Conservation (phyloP, 2,113 vertebrate species). For the Stegostoma tigrinum region DNA sequence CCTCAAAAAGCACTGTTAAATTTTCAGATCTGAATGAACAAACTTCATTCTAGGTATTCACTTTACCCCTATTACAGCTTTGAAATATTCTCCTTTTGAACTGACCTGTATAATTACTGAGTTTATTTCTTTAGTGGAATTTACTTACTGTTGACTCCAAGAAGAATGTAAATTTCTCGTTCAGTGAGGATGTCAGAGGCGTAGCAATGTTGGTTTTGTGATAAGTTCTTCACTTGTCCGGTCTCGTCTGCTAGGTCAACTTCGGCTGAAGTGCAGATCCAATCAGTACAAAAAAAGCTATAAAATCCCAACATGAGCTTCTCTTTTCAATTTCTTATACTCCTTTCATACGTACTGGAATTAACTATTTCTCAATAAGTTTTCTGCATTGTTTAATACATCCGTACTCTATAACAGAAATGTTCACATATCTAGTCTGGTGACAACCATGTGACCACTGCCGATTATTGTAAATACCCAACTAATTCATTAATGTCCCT, state of each 20-base stretch:
- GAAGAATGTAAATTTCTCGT: conserved; percentile 41
- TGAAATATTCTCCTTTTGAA: too few relatives aligned
- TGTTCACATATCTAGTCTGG: not conserved
- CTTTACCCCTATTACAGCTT: not conserved
- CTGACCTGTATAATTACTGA: not conserved
- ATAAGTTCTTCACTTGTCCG: conserved; percentile 44
- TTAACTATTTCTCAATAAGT: not conserved
- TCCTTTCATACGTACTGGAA: not conserved
- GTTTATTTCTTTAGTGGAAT: not conserved
- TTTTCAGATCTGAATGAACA: not conserved
- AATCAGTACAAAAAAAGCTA: not conserved
- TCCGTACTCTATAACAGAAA: not conserved
- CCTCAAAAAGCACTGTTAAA: not conserved
- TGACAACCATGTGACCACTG: too few relatives aligned
- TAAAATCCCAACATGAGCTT: not conserved
- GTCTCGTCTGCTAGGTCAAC: conserved; percentile 42
- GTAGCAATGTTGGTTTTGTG: conserved; percentile 39
- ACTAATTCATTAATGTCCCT: too few relatives aligned
- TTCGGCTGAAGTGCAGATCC: conserved; percentile 40
- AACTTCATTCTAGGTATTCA: not conserved
- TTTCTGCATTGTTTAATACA: not conserved
- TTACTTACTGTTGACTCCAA: conserved; percentile 40
- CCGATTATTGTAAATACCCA: too few relatives aligned
- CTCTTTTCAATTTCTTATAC: not conserved
- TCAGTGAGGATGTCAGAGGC: conserved; percentile 39